Conservation (phyloP, 2,113 vertebrate species). For the Poeciliopsis retropinna region DNA sequence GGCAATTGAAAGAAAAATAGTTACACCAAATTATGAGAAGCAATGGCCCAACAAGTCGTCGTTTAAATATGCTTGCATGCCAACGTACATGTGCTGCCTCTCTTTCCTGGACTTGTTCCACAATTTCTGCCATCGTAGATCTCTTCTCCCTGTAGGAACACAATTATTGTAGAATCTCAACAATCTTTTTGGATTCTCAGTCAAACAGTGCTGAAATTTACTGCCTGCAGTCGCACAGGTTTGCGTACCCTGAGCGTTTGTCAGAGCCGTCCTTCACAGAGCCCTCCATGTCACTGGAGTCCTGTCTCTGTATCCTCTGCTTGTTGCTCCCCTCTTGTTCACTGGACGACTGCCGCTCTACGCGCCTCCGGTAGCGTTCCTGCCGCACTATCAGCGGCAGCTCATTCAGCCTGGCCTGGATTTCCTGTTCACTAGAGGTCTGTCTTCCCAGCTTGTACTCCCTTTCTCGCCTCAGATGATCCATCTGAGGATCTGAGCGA, state of each 20-base stretch:
- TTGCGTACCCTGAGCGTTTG: conserved; percentile 77
- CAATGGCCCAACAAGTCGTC: background rate
- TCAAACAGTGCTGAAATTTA: conserved; percentile 1
- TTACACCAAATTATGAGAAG: background rate
- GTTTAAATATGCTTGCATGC: background rate
- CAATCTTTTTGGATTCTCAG: background rate
- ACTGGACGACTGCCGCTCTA: conserved; percentile 83
- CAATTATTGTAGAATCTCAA: conserved; percentile 6
- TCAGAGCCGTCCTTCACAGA: conserved; percentile 80
- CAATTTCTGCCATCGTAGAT: conserved; percentile 91
- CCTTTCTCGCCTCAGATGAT: conserved; percentile 80
- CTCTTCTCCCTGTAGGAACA: conserved; percentile 79
- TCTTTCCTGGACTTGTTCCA: conserved; percentile 93
- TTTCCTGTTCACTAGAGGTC: conserved; percentile 84
- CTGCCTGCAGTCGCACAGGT: background rate
- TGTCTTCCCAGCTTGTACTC: conserved; percentile 81
- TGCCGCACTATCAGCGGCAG: conserved; percentile 81
- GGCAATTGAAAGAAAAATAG: background rate
- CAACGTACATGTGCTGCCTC: conserved; percentile 81
- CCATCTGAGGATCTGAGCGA: conserved; percentile 84
- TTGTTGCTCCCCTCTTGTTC: conserved; percentile 84
- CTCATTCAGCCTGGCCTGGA: conserved; percentile 82
- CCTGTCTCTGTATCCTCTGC: conserved; percentile 85
- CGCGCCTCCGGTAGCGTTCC: conserved; percentile 78
- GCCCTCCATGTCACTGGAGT: conserved; percentile 89